Evolutionary conservation across 2,888 invertebrate species (phyloP).

Genomic region (Dioctria rufipes): DNA sequence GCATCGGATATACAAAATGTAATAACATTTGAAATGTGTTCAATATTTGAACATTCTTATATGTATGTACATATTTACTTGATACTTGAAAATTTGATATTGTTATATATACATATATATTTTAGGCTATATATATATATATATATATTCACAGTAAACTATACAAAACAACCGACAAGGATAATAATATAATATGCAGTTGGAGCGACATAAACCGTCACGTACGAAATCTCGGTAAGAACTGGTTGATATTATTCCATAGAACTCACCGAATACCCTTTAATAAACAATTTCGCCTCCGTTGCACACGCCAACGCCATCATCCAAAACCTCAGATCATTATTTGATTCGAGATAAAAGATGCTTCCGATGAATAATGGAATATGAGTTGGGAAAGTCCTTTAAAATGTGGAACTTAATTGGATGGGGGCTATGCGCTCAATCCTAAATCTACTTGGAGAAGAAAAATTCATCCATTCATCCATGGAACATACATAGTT

Average conservation of each 20-base stretch:
- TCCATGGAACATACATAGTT: not conserved
- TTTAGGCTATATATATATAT: too few species aligned
- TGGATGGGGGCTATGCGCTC: not conserved
- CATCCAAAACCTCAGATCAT: slow-evolving; percentile 34
- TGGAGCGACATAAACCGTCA: slow-evolving; percentile 8
- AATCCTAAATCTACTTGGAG: not conserved
- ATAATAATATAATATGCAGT: too few species aligned
- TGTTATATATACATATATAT: too few species aligned
- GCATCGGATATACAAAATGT: too few species aligned
- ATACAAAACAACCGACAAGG: too few species aligned
- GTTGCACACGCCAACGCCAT: slow-evolving; percentile 7
- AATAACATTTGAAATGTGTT: too few species aligned
- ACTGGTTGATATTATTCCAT: slow-evolving; percentile 38
- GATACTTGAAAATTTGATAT: too few species aligned
- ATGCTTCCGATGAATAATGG: slow-evolving; percentile 25
- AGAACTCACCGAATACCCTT: slow-evolving; percentile 35
- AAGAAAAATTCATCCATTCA: not conserved
- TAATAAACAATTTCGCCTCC: slow-evolving; percentile 44
- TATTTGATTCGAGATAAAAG: slow-evolving; percentile 28
- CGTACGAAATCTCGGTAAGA: slow-evolving; percentile 43
- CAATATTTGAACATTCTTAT: too few species aligned
- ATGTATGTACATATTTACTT: too few species aligned
- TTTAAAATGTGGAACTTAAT: not conserved
- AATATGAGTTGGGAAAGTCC: slow-evolving; percentile 27
- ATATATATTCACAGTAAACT: too few species aligned